These are phyloP conservation scores for Anaspis maculata DNA, from an alignment of 2,888 invertebrate species.

Conservation along the genomic window DNA sequence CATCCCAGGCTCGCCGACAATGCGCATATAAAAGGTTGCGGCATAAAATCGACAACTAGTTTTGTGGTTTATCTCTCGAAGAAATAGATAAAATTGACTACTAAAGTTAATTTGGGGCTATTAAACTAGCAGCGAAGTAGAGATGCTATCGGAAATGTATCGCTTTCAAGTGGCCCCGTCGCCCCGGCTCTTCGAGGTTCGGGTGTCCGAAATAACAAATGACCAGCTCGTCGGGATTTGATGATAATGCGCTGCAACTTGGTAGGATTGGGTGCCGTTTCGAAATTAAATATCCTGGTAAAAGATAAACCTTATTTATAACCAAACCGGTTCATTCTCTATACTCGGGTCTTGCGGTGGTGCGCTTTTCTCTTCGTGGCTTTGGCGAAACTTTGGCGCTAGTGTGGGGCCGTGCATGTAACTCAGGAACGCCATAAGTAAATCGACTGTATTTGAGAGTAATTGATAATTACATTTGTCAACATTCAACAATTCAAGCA, in stretches of 20 bases:
- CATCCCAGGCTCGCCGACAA: too few species aligned
- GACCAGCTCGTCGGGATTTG: constrained; percentile 32
- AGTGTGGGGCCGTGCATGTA: too few species aligned
- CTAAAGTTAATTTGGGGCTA: constrained; percentile 36
- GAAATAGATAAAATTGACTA: constrained; percentile 30
- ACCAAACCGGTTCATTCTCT: constrained; percentile 13
- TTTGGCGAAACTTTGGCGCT: too few species aligned
- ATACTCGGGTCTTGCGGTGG: too few species aligned
- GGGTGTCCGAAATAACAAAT: constrained; percentile 33
- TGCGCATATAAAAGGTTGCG: constrained; percentile 10
- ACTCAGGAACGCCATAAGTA: too few species aligned
- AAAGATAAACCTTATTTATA: constrained; percentile 27
- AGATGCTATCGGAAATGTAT: constrained; percentile 16
- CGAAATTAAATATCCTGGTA: constrained; percentile 37
- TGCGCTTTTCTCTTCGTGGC: too few species aligned
- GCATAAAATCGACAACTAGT: constrained; percentile 12
- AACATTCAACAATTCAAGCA: too few species aligned
- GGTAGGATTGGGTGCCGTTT: constrained; percentile 35
- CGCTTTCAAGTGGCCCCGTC: constrained; percentile 16
- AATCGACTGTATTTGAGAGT: too few species aligned
- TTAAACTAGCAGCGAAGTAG: constrained; percentile 34
- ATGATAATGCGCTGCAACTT: constrained; percentile 34
- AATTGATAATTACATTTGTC: too few species aligned
- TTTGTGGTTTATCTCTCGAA: constrained; percentile 21
- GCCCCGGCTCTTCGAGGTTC: constrained; percentile 16